Conservation (phyloP, 1,140 invertebrate species). For the Leptinotarsa undecemlineata region DNA sequence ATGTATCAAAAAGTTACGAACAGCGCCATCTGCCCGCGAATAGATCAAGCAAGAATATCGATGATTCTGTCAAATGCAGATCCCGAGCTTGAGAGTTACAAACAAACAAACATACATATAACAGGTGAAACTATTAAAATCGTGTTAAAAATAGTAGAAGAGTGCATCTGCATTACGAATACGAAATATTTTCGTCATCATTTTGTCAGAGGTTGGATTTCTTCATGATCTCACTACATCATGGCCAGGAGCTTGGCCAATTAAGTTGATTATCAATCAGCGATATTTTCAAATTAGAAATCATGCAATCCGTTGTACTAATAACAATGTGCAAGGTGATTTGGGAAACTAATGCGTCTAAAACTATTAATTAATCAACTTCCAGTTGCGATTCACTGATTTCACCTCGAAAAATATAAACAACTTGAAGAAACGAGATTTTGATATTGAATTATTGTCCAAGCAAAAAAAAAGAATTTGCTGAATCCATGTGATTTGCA, state of each 20-base stretch:
- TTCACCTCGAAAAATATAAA: neutral
- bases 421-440: neutral
- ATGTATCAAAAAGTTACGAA: too few relatives aligned
- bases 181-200: too few relatives aligned
- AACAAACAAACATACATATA: too few relatives aligned
- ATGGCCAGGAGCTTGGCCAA: neutral
- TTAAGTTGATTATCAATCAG: neutral
- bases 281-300: neutral
- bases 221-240: neutral
- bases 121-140: too few relatives aligned
- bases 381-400: neutral
- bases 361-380: neutral
- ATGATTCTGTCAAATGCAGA: too few relatives aligned
- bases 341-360: neutral
- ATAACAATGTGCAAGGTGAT: conserved; percentile 5
- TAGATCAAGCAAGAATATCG: too few relatives aligned
- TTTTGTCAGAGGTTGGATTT: too few relatives aligned
- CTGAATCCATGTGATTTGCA: too few relatives aligned
- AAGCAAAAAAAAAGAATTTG: neutral
- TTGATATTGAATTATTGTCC: neutral
- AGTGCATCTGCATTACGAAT: too few relatives aligned
- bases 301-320: neutral
- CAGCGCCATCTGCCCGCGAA: too few relatives aligned
- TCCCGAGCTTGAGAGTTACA: too few relatives aligned
- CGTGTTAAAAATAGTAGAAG: too few relatives aligned